Base-by-base conservation (phyloP, 2,888 invertebrate genomes). In the Eurytoma californica region DNA sequence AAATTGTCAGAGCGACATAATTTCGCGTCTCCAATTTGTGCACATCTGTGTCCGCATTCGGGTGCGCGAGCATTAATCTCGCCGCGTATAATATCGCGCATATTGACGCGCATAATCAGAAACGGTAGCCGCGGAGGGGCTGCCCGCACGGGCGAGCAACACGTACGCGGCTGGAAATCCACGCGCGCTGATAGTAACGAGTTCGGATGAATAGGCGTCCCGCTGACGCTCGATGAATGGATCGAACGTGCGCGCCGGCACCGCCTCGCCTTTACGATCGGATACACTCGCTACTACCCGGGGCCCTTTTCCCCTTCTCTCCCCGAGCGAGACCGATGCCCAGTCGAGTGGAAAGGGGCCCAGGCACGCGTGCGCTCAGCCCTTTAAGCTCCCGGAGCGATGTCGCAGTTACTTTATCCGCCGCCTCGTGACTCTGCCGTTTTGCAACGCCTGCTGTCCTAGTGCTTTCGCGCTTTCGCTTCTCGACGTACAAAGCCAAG, bases 181-280 rank as follows among this genome's bases (percentile, higher is more conserved):
- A 24, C 13, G 24, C 58, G 60, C 70, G 28, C 53, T 63, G 80
- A 74, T 70, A 75, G 78, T 75, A 74, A 81, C 70, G 80, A 81
- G 75, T 67, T 75, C 57, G 61, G 70, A 68, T 76, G 79, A 81
- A 79, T 68, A 81, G 78, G 55, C 72, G 60, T 76, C 79, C 76
- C 76, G 72, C 81, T 81, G 78, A 63, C 61, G 53, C 39, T 28
- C 67, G 39, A 72, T 76, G 68, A 79, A 79, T 79, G 61, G 67
- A 72, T 61, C 67, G 75, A 72, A 60, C 58, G 77, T 60, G 61
- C 39, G 51, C 49, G 14, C 24, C 61, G n/a, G 61, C 30, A 63
- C 30, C 61, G 16, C 53, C 53, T n/a, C n/a, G 53, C 14, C 30
- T 63, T 76, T 72, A 80, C 76, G 72, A 79, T 60, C 55, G 70